A percentile compares a stretch with the other conserved stretches of the same genome.
Evolutionary conservation across 1,140 invertebrate genomes (phyloP).

Genomic region (Scaptomyza hsui): DNA sequence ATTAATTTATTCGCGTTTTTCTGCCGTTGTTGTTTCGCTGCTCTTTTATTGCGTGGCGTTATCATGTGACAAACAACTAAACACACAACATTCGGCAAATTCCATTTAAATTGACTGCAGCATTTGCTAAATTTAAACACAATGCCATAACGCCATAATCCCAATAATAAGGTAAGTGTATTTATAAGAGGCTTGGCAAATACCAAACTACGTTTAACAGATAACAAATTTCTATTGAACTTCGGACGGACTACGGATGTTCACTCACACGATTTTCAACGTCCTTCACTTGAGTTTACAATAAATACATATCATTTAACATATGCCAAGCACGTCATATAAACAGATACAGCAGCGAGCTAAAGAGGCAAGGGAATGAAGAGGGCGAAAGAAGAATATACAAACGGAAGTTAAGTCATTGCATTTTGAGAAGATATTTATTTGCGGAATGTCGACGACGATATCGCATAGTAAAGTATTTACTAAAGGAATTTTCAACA

Average conservation of each 20-base stretch:
- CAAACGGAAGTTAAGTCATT: constrained; percentile 60
- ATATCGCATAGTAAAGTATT: not conserved
- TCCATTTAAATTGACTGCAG: constrained; percentile 36
- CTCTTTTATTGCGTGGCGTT: constrained; percentile 46
- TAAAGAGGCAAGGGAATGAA: constrained; percentile 3
- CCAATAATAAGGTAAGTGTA: constrained; percentile 8
- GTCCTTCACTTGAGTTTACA: constrained; percentile 49
- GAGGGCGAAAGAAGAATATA: not conserved
- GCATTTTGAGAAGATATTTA: constrained; percentile 28
- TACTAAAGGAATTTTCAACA: not conserved
- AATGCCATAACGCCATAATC: not conserved
- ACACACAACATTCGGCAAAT: constrained; percentile 21
- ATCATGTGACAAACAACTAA: constrained; percentile 35
- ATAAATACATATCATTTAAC: constrained; percentile 60
- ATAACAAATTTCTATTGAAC: constrained; percentile 30
- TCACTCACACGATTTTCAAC: constrained; percentile 20
- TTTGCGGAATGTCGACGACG: not conserved
- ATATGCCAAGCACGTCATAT: constrained; percentile 60
- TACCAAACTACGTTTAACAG: constrained; percentile 10
- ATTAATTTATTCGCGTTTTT: constrained; percentile 53
- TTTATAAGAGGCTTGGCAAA: not conserved
- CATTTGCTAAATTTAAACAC: constrained; percentile 28
- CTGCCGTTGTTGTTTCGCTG: constrained; percentile 18
- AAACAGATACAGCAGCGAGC: constrained; percentile 5
- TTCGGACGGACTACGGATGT: constrained; percentile 21